Evolutionary conservation across 2,888 invertebrate species (phyloP), one percentile per base, ranked within the genome.

Genomic region (Acronicta alni): DNA sequence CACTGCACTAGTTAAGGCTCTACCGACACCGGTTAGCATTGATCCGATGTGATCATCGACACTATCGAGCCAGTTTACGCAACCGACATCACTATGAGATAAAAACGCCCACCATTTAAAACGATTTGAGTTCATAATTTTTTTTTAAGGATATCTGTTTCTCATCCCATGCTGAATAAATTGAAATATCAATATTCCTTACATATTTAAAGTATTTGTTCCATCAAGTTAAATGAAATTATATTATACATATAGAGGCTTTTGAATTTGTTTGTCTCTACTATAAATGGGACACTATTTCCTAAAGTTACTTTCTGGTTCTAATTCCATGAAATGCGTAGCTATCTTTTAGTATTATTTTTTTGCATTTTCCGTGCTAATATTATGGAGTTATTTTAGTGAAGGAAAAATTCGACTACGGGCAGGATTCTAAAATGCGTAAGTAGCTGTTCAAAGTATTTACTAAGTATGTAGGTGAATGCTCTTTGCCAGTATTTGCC

Each of bases 21-120:
- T 44, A 65, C 17, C 42, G 48, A 35, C 43, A 67, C 67, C 67
- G 65, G 65, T 66, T 72, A 62, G 60, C 76, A 77, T 70, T 76
- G 75, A 66, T 32, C 42, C 51, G 68, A 75, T 75, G 60, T 66
- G 66, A 68, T 72, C 75, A 71, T 77, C 77, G 68, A 66, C 49
- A 62, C 57, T 57, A 62, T 72, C 79, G 74, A 74, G 74, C 67
- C 79, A 73, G 75, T 82, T 85, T 82, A 77, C 83, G 82, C 79
- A 84, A 84, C 74, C 77, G 65, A 54, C 69, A 64, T 75, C 73
- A 75, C 77, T 67, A 64, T 60, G 57, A 78, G 72, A 78, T 82
- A 72, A 75, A 81, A 82, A 43, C 82, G 79, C 72, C 77, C 72
- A 80, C 82, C 69, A 67, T 72, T 69, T 71, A 68, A 59, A 62